These are phyloP conservation scores for Sciurus niger DNA, from an alignment of 2,113 vertebrate genomes.

Conservation along the genomic window DNA sequence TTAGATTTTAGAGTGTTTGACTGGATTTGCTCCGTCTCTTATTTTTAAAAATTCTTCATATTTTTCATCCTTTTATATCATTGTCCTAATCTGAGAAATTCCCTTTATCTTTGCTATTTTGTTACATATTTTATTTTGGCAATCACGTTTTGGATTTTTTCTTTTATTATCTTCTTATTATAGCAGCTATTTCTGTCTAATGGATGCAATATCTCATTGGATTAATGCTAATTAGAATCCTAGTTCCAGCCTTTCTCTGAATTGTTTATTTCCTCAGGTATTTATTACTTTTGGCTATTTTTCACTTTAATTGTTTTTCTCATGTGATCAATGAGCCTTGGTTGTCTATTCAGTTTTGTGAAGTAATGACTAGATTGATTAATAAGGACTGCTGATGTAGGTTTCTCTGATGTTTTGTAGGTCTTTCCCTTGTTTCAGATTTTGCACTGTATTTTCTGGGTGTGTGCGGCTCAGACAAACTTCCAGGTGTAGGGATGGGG, in stretches of 20 bases:
- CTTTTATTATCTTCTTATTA: background rate
- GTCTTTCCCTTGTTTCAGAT: background rate
- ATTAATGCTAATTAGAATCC: background rate
- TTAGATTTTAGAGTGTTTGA: background rate
- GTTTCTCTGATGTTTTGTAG: background rate
- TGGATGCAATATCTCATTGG: background rate
- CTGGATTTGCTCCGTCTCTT: background rate
- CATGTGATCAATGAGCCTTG: background rate
- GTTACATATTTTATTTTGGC: background rate
- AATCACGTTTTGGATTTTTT: background rate
- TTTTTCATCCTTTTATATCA: background rate
- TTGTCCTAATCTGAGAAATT: background rate
- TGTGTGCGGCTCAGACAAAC: too few relatives aligned
- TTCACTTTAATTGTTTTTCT: background rate
- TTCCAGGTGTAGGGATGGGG: background rate
- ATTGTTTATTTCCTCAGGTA: background rate
- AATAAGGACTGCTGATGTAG: too few relatives aligned
- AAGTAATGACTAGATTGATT: background rate
- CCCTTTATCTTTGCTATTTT: background rate
- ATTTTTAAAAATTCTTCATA: background rate
- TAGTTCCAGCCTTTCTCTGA: background rate
- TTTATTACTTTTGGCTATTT: background rate
- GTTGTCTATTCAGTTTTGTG: background rate
- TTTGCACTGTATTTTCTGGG: background rate
- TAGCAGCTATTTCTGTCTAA: background rate